Percentiles rank a stretch among this genome's conserved stretches.
phyloP scores from a whole-genome alignment of 2,888 invertebrate genomes.

The Ectemnius cavifrons region DNA sequence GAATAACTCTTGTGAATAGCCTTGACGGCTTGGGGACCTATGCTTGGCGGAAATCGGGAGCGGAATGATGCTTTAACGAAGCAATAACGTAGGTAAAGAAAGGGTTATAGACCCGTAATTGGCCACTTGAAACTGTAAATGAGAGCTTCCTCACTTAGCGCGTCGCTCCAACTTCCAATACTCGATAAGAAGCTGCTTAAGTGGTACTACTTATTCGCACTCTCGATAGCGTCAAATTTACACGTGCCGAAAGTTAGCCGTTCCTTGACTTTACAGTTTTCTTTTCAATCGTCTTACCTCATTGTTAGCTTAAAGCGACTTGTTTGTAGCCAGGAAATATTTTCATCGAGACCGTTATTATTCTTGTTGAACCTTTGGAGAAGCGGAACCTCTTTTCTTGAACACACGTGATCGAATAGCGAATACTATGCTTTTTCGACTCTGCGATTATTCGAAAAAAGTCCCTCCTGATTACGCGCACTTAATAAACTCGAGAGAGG shows the following conservation, averaged over 20 bases:
- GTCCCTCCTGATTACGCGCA: constrained; percentile 60
- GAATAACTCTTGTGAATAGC: constrained; percentile 36
- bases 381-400: constrained; percentile 44
- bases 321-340: too few relatives aligned
- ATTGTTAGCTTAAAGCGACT: too few relatives aligned
- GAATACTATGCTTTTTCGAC: too few relatives aligned
- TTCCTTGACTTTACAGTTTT: too few relatives aligned
- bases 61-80: constrained; percentile 62
- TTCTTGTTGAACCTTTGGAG: constrained; percentile 35
- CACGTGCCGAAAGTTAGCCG: background rate
- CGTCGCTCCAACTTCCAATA: constrained; percentile 37
- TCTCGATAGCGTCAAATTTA: background rate
- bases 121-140: constrained; percentile 52
- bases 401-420: too few relatives aligned
- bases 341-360: constrained; percentile 27
- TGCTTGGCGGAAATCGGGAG: constrained; percentile 45
- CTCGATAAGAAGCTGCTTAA: constrained; percentile 20
- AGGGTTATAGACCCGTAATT: constrained; percentile 57
- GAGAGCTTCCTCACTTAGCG: constrained; percentile 42
- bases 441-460: constrained; percentile 59
- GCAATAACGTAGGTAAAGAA: constrained; percentile 61
- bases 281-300: too few relatives aligned
- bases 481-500: constrained; percentile 52
- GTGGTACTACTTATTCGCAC: background rate
- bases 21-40: background rate